Percentiles rank a stretch among this genome's conserved stretches.
Conservation (phyloP, 2,888 invertebrate species). For the Anaspis maculata region DNA sequence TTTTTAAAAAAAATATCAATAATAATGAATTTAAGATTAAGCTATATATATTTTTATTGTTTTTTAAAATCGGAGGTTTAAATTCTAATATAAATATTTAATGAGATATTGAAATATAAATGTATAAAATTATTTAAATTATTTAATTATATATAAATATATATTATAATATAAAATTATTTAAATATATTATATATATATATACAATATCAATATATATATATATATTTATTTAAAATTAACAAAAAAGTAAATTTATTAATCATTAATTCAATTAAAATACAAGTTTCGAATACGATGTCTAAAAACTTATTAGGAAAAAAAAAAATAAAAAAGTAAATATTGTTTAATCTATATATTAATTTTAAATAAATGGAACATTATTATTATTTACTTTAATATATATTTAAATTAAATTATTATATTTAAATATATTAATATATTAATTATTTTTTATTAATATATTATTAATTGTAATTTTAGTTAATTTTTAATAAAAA, state of each 20-base stretch:
- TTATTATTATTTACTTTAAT: background rate
- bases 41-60: background rate
- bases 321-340: conserved; percentile 11
- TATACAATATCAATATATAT: conserved; percentile 3
- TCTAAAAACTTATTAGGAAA: conserved; percentile 6
- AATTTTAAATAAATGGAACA: conserved; percentile 22
- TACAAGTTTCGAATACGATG: conserved; percentile 3
- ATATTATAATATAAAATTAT: conserved; percentile 9
- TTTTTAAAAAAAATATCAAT: too few species aligned
- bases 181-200: too few species aligned
- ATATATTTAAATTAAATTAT: background rate
- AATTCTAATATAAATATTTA: conserved; percentile 14
- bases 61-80: background rate
- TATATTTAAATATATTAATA: conserved; percentile 18
- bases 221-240: conserved; percentile 2
- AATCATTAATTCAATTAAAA: too few species aligned
- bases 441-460: conserved; percentile 2
- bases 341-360: conserved; percentile 12
- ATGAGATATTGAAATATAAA: conserved; percentile 25
- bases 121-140: conserved; percentile 4
- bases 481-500: conserved; percentile 9
- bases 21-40: too few species aligned
- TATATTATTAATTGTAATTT: conserved; percentile 10
- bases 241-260: conserved; percentile 7
- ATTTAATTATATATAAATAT: conserved; percentile 20